Percentiles rank a stretch among this genome's conserved stretches.
These are phyloP conservation scores for Pipa parva DNA, from an alignment of 2,113 vertebrate species.

Conservation along the genomic window DNA sequence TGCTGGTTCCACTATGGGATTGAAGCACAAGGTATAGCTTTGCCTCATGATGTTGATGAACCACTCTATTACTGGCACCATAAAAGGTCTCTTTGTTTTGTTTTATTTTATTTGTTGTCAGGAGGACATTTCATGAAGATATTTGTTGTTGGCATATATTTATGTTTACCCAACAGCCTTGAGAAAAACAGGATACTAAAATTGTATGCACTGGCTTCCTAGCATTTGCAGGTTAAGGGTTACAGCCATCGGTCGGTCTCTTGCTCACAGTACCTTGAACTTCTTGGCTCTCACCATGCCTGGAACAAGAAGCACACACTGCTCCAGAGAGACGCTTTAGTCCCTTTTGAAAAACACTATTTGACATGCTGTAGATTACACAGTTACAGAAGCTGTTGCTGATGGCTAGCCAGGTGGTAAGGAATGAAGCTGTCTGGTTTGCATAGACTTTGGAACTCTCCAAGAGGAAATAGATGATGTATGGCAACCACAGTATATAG, in stretches of 20 bases:
- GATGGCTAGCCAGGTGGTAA: slow-evolving; percentile 97
- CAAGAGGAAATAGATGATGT: slow-evolving; percentile 93
- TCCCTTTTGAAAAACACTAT: slow-evolving; percentile 93
- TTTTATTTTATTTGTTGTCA: too few species aligned
- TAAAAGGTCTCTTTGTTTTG: too few species aligned
- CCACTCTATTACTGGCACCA: too few species aligned
- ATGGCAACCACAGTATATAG: slow-evolving; percentile 95
- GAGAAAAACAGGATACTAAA: not conserved
- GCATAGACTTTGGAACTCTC: slow-evolving; percentile 86
- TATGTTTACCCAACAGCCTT: not conserved
- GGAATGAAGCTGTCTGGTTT: slow-evolving; percentile 80
- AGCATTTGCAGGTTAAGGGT: slow-evolving; percentile 48
- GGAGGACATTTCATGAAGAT: too few species aligned
- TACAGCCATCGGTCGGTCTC: slow-evolving; percentile 69
- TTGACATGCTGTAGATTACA: slow-evolving; percentile 97
- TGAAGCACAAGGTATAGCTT: slow-evolving; percentile 5
- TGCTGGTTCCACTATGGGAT: slow-evolving; percentile 1
- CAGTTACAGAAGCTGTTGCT: slow-evolving; percentile 99
- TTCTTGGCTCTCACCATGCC: slow-evolving; percentile 68
- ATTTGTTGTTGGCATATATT: not conserved
- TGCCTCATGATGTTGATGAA: not conserved
- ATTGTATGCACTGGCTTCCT: not conserved
- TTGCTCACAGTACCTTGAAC: slow-evolving; percentile 60
- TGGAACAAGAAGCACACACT: slow-evolving; percentile 81
- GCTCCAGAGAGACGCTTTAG: slow-evolving; percentile 82